Conservation (phyloP, 2,888 invertebrate genomes). For the Syritta pipiens region DNA sequence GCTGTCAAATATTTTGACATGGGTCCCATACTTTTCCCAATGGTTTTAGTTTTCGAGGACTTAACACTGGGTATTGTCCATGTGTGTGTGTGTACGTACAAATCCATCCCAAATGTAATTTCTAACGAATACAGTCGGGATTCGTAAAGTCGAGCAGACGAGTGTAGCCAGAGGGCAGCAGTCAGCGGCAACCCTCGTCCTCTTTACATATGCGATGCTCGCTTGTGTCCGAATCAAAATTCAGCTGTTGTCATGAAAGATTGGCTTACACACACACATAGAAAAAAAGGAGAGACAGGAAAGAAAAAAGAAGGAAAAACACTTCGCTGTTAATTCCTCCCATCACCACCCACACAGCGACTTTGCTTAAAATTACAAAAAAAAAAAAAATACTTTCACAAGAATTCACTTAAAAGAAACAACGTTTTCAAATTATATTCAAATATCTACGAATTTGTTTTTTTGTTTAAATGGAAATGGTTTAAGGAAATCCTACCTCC, state of each 20-base stretch:
- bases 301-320: constrained; percentile 23
- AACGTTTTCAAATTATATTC: constrained; percentile 18
- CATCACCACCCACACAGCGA: not conserved
- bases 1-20: constrained; percentile 80
- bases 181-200: constrained; percentile 55
- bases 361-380: constrained; percentile 27
- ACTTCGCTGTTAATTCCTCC: constrained; percentile 49
- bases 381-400: constrained; percentile 15
- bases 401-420: constrained; percentile 23
- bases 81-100: constrained; percentile 29
- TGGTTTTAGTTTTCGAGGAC: constrained; percentile 68
- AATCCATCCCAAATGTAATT: constrained; percentile 65
- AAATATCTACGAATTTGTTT: constrained; percentile 48
- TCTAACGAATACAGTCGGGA: constrained; percentile 49
- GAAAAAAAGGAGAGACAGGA: constrained; percentile 15
- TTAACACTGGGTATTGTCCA: constrained; percentile 57
- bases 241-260: constrained; percentile 69
- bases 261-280: constrained; percentile 50
- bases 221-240: constrained; percentile 66
- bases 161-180: constrained; percentile 64
- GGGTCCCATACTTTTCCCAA: constrained; percentile 75
- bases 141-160: constrained; percentile 32
- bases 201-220: constrained; percentile 58
- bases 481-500: constrained; percentile 69
- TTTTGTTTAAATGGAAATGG: constrained; percentile 46